Evolutionary conservation across 1,140 invertebrate genomes (phyloP).

Genomic region (Drosophila arizonae): DNA sequence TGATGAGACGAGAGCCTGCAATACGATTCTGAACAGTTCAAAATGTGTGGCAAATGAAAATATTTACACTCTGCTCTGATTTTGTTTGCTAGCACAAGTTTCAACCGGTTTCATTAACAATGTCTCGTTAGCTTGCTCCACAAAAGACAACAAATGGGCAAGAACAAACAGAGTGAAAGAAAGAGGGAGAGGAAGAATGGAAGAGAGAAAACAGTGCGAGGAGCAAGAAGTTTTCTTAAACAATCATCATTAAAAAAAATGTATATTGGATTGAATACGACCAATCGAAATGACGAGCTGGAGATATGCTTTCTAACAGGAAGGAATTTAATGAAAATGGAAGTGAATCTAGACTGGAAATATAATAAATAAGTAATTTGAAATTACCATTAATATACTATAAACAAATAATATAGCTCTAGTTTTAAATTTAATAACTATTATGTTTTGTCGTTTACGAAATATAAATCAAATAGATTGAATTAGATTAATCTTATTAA

Average conservation of each 20-base stretch:
- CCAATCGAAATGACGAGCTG: not conserved
- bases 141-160: conserved; percentile 4
- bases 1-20: conserved; percentile 23
- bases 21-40: conserved; percentile 6
- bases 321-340: not conserved
- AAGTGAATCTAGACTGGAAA: not conserved
- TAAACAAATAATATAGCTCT: too few relatives aligned
- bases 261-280: conserved; percentile 40
- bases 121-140: conserved; percentile 20
- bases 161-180: not conserved
- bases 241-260: conserved; percentile 66
- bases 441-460: too few relatives aligned
- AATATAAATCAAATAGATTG: too few relatives aligned
- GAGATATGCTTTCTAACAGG: conserved; percentile 4
- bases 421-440: too few relatives aligned
- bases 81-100: conserved; percentile 34
- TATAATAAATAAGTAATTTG: not conserved
- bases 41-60: conserved; percentile 47
- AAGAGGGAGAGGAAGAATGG: not conserved
- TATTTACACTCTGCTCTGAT: conserved; percentile 46
- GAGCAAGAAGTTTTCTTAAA: conserved; percentile 41
- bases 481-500: too few relatives aligned
- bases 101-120: conserved; percentile 64
- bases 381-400: not conserved
- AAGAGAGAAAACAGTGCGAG: not conserved